Conservation (phyloP, 2,797 vertebrate species). For the Sphenodon punctatus region DNA sequence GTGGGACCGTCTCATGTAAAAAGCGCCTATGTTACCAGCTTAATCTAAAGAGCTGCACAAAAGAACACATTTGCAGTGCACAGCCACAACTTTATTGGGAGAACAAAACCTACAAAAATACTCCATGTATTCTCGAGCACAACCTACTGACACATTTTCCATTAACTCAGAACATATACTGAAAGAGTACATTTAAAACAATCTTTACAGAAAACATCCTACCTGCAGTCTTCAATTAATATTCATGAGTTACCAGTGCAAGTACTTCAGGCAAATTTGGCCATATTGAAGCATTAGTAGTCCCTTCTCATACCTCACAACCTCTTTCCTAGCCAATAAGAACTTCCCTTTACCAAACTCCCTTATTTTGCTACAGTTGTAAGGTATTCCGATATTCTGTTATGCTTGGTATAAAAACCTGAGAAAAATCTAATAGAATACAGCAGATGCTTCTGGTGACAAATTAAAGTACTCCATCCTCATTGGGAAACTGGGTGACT, state of each 20-base stretch:
- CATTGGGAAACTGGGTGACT: background rate
- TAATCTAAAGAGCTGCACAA: too few species aligned
- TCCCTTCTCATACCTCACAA: background rate
- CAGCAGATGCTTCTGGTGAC: background rate
- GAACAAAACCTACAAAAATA: too few species aligned
- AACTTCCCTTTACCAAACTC: background rate
- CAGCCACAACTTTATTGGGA: too few species aligned
- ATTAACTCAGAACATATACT: too few species aligned
- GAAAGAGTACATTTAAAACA: too few species aligned
- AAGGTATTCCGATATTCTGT: background rate
- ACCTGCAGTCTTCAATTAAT: background rate
- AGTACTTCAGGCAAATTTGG: background rate
- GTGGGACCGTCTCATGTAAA: too few species aligned
- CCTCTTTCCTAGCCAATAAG: background rate
- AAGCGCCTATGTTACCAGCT: too few species aligned
- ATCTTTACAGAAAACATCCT: background rate
- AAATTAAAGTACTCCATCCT: background rate
- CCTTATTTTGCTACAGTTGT: background rate
- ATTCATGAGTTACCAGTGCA: background rate
- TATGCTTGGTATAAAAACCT: background rate
- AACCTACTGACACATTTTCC: too few species aligned
- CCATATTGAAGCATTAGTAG: fast-evolving
- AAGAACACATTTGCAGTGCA: too few species aligned
- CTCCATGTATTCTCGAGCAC: too few species aligned
- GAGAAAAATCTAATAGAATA: background rate